A percentile compares a stretch with the other conserved stretches of the same genome.
Evolutionary conservation across 2,888 invertebrate genomes (phyloP).

Genomic region (Apodemia hepburni): DNA sequence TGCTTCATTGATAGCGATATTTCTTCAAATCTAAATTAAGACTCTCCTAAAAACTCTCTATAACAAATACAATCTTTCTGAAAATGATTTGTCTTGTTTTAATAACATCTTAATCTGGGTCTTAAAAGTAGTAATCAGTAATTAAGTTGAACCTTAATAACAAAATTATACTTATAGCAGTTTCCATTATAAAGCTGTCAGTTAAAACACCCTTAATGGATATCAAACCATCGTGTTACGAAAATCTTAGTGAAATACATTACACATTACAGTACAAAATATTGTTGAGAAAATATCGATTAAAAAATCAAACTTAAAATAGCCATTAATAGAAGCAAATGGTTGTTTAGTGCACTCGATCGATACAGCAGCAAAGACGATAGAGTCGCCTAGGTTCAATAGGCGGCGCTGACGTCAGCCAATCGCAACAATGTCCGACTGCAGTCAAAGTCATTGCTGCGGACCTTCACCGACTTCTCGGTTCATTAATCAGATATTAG

Average conservation of each 20-base stretch:
- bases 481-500: slow-evolving; percentile 54
- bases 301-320: slow-evolving; percentile 18
- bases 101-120: too few relatives aligned
- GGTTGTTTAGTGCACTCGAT: slow-evolving; percentile 61
- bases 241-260: too few relatives aligned
- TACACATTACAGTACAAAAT: too few relatives aligned
- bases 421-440: slow-evolving; percentile 58
- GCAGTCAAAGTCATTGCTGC: slow-evolving; percentile 60
- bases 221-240: background rate
- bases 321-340: slow-evolving; percentile 35
- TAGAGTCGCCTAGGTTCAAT: slow-evolving; percentile 58
- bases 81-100: too few relatives aligned
- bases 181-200: too few relatives aligned
- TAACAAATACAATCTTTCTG: too few relatives aligned
- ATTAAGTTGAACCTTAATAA: too few relatives aligned
- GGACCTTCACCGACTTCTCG: slow-evolving; percentile 76
- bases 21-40: background rate
- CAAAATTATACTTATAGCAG: too few relatives aligned
- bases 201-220: background rate
- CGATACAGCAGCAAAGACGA: slow-evolving; percentile 61
- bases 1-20: background rate
- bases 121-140: too few relatives aligned
- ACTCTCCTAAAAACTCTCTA: background rate
- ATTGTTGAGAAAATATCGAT: background rate
- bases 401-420: slow-evolving; percentile 67